These are phyloP conservation scores for Trichoplusia ni DNA, from an alignment of 1,140 invertebrate species.

Conservation along the genomic window DNA sequence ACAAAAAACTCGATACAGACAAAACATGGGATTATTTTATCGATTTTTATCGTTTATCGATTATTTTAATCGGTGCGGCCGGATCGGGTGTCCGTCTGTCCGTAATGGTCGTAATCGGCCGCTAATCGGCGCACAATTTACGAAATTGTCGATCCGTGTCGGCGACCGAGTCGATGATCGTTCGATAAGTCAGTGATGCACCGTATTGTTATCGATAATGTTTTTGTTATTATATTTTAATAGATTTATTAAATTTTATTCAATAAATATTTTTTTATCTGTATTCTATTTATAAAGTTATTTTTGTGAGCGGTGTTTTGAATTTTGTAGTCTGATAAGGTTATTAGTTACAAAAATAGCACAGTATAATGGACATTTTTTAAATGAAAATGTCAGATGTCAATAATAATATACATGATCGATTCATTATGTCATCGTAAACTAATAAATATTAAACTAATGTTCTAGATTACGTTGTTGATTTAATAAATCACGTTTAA, in stretches of 20 bases:
- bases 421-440: too few species aligned
- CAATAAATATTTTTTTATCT: background rate
- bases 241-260: background rate
- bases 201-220: constrained; percentile 52
- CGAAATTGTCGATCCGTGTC: constrained; percentile 78
- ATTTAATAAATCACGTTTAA: background rate
- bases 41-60: constrained; percentile 75
- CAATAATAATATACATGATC: too few species aligned
- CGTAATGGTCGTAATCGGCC: constrained; percentile 77
- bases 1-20: constrained; percentile 57
- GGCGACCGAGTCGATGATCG: constrained; percentile 64
- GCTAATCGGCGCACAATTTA: constrained; percentile 79
- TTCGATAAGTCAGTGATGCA: constrained; percentile 62
- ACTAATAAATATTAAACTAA: too few species aligned
- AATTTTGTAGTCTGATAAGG: too few species aligned
- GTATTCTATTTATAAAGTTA: background rate
- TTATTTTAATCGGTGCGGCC: constrained; percentile 74
- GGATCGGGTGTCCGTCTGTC: constrained; percentile 73
- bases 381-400: too few species aligned
- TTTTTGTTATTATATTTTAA: background rate
- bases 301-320: background rate
- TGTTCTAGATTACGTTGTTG: too few species aligned
- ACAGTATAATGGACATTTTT: too few species aligned
- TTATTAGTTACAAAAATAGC: too few species aligned
- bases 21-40: constrained; percentile 64